These are phyloP conservation scores for Synanceia verrucosa DNA, from an alignment of 2,797 vertebrate genomes.

Conservation along the genomic window DNA sequence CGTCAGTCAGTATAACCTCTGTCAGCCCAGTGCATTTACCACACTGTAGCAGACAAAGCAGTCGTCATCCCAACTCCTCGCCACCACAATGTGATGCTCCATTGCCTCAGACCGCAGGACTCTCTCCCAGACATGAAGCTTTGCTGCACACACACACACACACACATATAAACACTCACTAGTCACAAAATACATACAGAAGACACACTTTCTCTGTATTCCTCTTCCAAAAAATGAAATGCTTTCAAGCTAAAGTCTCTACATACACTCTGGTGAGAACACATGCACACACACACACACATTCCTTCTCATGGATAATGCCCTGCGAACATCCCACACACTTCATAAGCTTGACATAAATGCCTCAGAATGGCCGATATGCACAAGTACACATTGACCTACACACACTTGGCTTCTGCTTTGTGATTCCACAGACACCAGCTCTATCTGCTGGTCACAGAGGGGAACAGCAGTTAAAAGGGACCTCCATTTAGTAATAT, in stretches of 20 bases:
- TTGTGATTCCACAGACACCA: conserved; percentile 60
- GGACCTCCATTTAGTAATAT: background rate
- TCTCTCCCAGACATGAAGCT: conserved; percentile 57
- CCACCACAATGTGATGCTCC: conserved; percentile 75
- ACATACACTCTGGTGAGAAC: conserved; percentile 10
- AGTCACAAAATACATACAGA: conserved; percentile 44
- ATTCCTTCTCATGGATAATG: conserved; percentile 56
- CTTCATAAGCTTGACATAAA: conserved; percentile 68
- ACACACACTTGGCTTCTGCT: conserved; percentile 25
- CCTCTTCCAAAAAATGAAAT: conserved; percentile 58
- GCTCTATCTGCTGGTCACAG: conserved; percentile 72
- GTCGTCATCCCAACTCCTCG: conserved; percentile 60
- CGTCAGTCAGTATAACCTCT: conserved; percentile 29
- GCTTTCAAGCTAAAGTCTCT: conserved; percentile 40
- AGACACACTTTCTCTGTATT: conserved; percentile 66
- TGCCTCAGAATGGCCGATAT: conserved; percentile 59
- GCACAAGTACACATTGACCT: conserved; percentile 57
- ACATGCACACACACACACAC: conserved; percentile 15
- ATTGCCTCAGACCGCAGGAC: conserved; percentile 72
- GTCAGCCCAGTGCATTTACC: conserved; percentile 31
- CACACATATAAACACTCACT: conserved; percentile 16
- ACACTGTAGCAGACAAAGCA: conserved; percentile 58
- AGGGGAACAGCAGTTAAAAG: background rate
- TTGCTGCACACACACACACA: conserved; percentile 10
- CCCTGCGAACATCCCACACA: conserved; percentile 59